Conservation (phyloP, 2,113 vertebrate genomes). For the Grus americana region DNA sequence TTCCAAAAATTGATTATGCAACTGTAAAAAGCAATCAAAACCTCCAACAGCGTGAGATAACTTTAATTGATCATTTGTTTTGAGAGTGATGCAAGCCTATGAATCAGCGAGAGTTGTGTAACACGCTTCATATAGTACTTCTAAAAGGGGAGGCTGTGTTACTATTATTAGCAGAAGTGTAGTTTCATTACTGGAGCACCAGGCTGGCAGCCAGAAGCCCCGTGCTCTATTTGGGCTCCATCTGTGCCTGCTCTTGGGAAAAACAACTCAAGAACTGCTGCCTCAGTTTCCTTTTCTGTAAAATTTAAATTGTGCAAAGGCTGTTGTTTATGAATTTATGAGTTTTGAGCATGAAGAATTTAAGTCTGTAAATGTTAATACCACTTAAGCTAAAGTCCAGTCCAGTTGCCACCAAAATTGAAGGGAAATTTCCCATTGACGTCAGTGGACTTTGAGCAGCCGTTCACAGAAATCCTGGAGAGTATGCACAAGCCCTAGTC, state of each 20-base stretch:
- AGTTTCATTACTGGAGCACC: not conserved
- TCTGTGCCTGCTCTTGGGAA: not conserved
- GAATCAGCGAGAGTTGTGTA: constrained; percentile 23
- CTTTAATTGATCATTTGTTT: constrained; percentile 48
- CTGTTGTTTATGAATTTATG: not conserved
- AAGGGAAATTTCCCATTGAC: not conserved
- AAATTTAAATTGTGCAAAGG: not conserved
- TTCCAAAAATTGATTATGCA: not conserved
- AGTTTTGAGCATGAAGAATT: not conserved
- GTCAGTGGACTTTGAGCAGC: not conserved
- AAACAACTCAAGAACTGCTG: not conserved
- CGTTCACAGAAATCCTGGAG: not conserved
- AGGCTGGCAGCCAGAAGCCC: constrained; percentile 14
- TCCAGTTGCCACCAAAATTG: not conserved
- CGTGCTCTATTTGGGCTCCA: not conserved
- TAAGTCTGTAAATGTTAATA: not conserved
- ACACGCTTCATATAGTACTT: constrained; percentile 9
- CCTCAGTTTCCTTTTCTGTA: constrained; percentile 16
- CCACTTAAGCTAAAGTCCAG: not conserved
- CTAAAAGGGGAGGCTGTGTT: constrained; percentile 22
- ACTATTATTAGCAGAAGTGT: constrained; percentile 37
- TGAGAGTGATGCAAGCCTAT: constrained; percentile 28
- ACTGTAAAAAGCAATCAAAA: not conserved
- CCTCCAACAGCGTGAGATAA: not conserved
- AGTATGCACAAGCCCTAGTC: not conserved